phyloP scores from a whole-genome alignment of 2,113 vertebrate genomes.

The Colaptes auratus region DNA sequence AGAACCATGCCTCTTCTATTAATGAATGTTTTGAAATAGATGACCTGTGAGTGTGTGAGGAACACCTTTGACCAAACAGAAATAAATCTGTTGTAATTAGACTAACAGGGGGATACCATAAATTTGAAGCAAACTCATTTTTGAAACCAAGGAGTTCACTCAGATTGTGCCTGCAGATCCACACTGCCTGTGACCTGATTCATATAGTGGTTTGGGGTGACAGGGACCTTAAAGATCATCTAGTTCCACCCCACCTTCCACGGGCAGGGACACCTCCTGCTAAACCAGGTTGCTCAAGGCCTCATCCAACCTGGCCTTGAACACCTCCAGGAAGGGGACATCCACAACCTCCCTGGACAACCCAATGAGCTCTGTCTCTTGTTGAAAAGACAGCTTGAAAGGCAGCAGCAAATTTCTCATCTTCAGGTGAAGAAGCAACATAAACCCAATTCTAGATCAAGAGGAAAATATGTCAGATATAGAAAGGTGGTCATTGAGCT shows the following conservation, averaged over 20 bases:
- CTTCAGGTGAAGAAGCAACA: not conserved
- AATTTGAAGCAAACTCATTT: constrained; percentile 40
- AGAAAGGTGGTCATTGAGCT: constrained; percentile 23
- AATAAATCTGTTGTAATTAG: constrained; percentile 45
- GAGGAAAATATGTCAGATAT: not conserved
- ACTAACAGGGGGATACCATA: not conserved
- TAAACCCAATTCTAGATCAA: not conserved
- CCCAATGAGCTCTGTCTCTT: not conserved
- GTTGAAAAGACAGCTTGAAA: not conserved
- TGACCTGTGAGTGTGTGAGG: constrained; percentile 11
- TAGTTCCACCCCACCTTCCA: no score
- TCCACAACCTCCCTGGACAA: no score
- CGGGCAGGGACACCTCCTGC: no score
- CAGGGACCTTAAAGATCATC: no score
- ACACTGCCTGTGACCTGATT: not conserved
- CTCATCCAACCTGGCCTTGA: no score
- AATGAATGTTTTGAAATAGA: not conserved
- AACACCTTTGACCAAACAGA: constrained; percentile 24
- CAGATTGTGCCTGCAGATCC: not conserved
- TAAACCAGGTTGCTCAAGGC: no score
- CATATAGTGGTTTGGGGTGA: no score
- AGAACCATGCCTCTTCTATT: not conserved
- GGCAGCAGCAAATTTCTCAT: not conserved
- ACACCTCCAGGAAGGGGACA: no score
- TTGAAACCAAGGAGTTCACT: not conserved